Evolutionary conservation across 2,888 invertebrate species (phyloP), one percentile per base, ranked within the genome.

Genomic region (Epistrophe eligans): DNA sequence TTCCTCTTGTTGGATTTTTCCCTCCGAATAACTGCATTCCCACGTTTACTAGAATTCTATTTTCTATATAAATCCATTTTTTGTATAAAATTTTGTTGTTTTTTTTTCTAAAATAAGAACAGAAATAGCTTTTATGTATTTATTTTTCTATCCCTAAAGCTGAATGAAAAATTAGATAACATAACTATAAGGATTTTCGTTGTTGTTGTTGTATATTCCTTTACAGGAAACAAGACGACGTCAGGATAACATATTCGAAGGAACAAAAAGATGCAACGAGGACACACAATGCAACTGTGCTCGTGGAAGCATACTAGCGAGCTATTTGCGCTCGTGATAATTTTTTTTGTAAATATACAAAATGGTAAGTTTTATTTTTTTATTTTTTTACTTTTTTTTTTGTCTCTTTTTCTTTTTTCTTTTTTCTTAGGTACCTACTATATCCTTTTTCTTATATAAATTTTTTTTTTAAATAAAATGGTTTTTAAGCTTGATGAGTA

Each of bases 261-360:
- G 32, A 58, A 72, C 35, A 67, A 50, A 67, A 67, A 72, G 82
- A 79, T 87, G 82, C 82, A 82, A 57, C 76, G 82, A 67, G 35
- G 67, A 79, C 83, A 83, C 28, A 40, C 70, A 79, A 87, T 87
- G 87, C 87, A 71, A 76, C 83, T 83, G 76, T 79, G 73, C 45
- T 71, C 84, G 84, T 74, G 74, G 79, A 87, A 76, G 71, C 83
- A 79, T 35, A 83, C 83, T 76, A 83, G 74, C 83, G 79, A 87
- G 72, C 87, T 87, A 76, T 87, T 87, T 87, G 83, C 83, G 74
- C 83, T 87, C 43, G 79, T 87, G 79, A 87, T 87, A 87, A 83
- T 87, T 76, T 83, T 87, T 87, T 83, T 83, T 87, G 60, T 83
- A 79, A 83, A 83, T 76, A 87, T 87, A 79, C 77, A 87, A 83